phyloP scores from a whole-genome alignment of 2,797 vertebrate genomes.

The Poeciliopsis presidionis region DNA sequence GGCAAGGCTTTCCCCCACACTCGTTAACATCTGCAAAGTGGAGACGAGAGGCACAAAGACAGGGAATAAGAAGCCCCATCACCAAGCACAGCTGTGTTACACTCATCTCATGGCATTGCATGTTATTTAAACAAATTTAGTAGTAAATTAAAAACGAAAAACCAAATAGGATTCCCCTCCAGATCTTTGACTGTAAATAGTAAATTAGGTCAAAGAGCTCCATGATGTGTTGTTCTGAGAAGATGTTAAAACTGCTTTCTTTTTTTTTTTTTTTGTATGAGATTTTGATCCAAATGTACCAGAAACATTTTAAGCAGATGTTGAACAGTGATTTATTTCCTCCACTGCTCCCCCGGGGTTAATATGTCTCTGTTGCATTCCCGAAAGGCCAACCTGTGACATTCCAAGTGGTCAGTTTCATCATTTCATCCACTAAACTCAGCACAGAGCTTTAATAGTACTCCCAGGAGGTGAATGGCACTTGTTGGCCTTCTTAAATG shows the following conservation, averaged over 20 bases:
- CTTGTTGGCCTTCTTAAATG: slow-evolving; percentile 75
- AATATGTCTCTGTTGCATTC: slow-evolving; percentile 63
- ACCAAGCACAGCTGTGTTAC: slow-evolving; percentile 49
- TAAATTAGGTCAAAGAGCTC: background rate
- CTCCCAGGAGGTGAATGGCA: slow-evolving; percentile 73
- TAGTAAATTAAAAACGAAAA: background rate
- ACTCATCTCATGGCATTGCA: background rate
- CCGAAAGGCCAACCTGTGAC: slow-evolving; percentile 62
- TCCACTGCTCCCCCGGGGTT: slow-evolving; percentile 29
- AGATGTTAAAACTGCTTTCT: background rate
- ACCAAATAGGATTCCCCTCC: background rate
- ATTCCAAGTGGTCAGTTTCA: slow-evolving; percentile 75
- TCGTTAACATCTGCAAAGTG: slow-evolving; percentile 93
- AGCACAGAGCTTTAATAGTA: slow-evolving; percentile 65
- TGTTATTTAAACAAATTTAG: background rate
- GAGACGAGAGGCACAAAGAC: slow-evolving; percentile 60
- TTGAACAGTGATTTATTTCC: slow-evolving; percentile 38
- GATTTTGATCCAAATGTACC: slow-evolving; percentile 19
- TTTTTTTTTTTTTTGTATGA: background rate
- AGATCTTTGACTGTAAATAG: background rate
- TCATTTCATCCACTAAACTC: slow-evolving; percentile 58
- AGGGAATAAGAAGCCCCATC: slow-evolving; percentile 63
- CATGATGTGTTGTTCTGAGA: background rate
- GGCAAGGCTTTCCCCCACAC: slow-evolving; percentile 91
- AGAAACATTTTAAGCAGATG: slow-evolving; percentile 31